Evolutionary conservation across 1,140 invertebrate species (phyloP).

Genomic region (Trichogramma pretiosum): DNA sequence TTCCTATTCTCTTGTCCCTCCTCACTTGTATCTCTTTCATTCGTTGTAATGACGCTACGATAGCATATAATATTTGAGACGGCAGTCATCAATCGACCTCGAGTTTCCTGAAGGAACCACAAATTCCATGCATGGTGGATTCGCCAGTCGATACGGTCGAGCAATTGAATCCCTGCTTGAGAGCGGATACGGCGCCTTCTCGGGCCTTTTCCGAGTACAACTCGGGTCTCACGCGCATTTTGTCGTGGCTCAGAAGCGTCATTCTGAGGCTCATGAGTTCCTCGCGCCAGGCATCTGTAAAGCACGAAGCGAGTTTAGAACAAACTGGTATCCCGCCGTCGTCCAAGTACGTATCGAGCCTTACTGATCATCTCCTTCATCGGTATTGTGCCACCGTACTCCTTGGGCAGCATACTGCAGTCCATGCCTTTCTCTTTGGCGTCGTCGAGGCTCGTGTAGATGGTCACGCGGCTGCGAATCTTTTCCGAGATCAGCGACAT

Average conservation of each 20-base stretch:
- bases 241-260: slow-evolving; percentile 51
- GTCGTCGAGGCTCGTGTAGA: slow-evolving; percentile 57
- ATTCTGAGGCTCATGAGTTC: slow-evolving; percentile 52
- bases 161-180: slow-evolving; percentile 47
- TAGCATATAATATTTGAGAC: too few relatives aligned
- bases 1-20: too few relatives aligned
- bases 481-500: slow-evolving; percentile 75
- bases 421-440: slow-evolving; percentile 53
- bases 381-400: slow-evolving; percentile 71
- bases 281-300: slow-evolving; percentile 55
- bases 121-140: slow-evolving; percentile 55
- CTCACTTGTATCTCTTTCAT: too few relatives aligned
- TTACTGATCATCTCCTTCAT: slow-evolving; percentile 78
- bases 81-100: slow-evolving; percentile 57
- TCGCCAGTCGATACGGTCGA: slow-evolving; percentile 50
- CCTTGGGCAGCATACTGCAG: slow-evolving; percentile 61
- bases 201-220: slow-evolving; percentile 58
- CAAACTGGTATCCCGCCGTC: neutral
- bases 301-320: neutral
- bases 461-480: slow-evolving; percentile 62
- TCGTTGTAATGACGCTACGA: too few relatives aligned
- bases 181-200: slow-evolving; percentile 62
- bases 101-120: slow-evolving; percentile 68
- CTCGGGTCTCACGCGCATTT: slow-evolving; percentile 54
- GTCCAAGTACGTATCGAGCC: slow-evolving; percentile 5